A percentile compares a stretch with the other conserved stretches of the same genome.
Conservation (phyloP, 2,888 invertebrate species). For the Aspidiotus rigidus region DNA sequence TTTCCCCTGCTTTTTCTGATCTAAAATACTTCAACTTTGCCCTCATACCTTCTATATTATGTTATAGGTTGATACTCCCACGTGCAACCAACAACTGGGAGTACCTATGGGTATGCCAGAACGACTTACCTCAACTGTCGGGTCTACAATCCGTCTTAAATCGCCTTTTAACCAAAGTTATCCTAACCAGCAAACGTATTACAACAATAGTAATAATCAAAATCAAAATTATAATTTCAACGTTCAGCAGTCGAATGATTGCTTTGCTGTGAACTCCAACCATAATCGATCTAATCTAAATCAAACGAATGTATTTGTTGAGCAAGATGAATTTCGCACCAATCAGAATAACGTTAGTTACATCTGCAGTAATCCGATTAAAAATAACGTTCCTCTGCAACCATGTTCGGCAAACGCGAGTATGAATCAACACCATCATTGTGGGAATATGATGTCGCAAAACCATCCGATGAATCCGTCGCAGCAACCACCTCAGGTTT, state of each 20-base stretch:
- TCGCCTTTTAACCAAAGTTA: slow-evolving; percentile 19
- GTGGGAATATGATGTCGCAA: slow-evolving; percentile 11
- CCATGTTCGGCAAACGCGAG: not conserved
- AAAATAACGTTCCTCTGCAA: slow-evolving; percentile 9
- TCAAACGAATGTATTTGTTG: slow-evolving; percentile 9
- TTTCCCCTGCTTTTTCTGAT: not conserved
- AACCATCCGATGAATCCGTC: slow-evolving; percentile 20
- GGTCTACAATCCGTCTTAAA: slow-evolving; percentile 20
- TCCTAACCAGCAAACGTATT: slow-evolving; percentile 17
- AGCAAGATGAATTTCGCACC: not conserved
- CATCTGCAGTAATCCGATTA: slow-evolving; percentile 15
- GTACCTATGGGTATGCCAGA: slow-evolving; percentile 19
- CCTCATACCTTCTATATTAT: not conserved
- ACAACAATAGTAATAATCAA: slow-evolving; percentile 2
- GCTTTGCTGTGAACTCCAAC: slow-evolving; percentile 10
- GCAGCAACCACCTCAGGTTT: not conserved
- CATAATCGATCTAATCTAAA: slow-evolving; percentile 11
- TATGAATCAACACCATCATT: slow-evolving; percentile 15
- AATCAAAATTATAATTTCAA: slow-evolving; percentile 22
- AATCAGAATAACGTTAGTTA: slow-evolving; percentile 10
- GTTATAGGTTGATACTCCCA: slow-evolving; percentile 19
- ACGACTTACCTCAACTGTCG: slow-evolving; percentile 13
- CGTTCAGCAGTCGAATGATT: slow-evolving; percentile 11
- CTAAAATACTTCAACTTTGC: not conserved
- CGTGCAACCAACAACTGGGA: slow-evolving; percentile 12